These are phyloP conservation scores for Tragelaphus strepsiceros DNA, from an alignment of 2,113 vertebrate species.

Conservation along the genomic window DNA sequence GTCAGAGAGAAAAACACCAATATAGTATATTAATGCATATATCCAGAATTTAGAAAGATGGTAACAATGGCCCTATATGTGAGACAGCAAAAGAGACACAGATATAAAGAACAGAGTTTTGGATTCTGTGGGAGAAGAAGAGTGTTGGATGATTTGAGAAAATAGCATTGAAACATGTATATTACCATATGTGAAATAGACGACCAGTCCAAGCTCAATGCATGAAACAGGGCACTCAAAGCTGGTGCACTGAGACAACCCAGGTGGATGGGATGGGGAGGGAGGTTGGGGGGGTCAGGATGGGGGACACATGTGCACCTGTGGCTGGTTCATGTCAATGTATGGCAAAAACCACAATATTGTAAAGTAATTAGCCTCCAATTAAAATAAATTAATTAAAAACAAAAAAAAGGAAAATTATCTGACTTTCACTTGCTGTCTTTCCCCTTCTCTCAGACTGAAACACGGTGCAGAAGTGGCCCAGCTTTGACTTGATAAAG, in stretches of 20 bases:
- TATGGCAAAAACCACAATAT: background rate
- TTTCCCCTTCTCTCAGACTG: background rate
- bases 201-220: background rate
- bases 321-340: background rate
- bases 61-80: background rate
- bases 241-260: background rate
- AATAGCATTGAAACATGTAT: background rate
- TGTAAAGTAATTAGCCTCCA: background rate
- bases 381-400: background rate
- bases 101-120: background rate
- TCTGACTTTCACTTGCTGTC: background rate
- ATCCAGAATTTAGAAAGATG: background rate
- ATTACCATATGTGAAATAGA: background rate
- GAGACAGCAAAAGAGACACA: background rate
- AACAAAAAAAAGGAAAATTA: background rate
- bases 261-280: background rate
- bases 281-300: background rate
- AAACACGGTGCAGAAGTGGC: background rate
- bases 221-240: background rate
- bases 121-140: background rate
- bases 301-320: background rate
- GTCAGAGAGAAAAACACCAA: background rate
- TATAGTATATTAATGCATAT: background rate
- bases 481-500: background rate
- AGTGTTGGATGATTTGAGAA: background rate